phyloP scores from a whole-genome alignment of 2,888 invertebrate species.

The Electrophaes corylata region DNA sequence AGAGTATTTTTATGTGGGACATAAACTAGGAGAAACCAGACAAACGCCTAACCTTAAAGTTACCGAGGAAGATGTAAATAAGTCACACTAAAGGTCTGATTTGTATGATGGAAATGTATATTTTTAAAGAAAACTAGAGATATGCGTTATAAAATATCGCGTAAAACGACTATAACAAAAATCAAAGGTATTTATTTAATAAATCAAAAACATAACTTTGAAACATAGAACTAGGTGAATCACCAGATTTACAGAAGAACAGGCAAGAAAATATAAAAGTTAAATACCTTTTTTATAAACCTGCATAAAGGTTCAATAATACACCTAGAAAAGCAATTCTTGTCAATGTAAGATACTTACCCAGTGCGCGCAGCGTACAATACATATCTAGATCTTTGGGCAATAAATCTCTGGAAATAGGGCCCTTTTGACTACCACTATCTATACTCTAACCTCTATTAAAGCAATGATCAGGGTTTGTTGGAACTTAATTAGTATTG shows the following conservation, averaged over 20 bases:
- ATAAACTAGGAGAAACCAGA: conserved; percentile 25
- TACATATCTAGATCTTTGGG: conserved; percentile 41
- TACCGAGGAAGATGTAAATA: neutral
- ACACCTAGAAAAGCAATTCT: neutral
- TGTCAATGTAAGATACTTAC: conserved; percentile 44
- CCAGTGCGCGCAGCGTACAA: conserved; percentile 39
- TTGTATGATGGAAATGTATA: neutral
- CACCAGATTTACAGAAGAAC: no score
- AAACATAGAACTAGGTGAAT: no score
- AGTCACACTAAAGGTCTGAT: neutral
- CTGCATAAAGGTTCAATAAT: no score
- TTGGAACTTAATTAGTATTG: conserved; percentile 18
- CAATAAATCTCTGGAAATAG: conserved; percentile 54
- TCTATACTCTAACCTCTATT: conserved; percentile 29
- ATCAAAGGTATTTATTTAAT: no score
- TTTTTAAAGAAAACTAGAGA: neutral
- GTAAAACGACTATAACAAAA: no score
- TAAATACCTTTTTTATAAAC: no score
- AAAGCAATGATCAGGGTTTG: conserved; percentile 8
- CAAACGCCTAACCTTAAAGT: conserved; percentile 2
- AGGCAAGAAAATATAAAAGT: no score
- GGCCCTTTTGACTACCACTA: conserved; percentile 48
- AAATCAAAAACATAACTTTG: no score
- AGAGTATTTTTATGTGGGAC: conserved; percentile 28
- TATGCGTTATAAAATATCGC: no score